Percentiles rank a stretch among this genome's conserved stretches.
Evolutionary conservation across 1,140 invertebrate species (phyloP).

Genomic region (Odontomachus brunneus): DNA sequence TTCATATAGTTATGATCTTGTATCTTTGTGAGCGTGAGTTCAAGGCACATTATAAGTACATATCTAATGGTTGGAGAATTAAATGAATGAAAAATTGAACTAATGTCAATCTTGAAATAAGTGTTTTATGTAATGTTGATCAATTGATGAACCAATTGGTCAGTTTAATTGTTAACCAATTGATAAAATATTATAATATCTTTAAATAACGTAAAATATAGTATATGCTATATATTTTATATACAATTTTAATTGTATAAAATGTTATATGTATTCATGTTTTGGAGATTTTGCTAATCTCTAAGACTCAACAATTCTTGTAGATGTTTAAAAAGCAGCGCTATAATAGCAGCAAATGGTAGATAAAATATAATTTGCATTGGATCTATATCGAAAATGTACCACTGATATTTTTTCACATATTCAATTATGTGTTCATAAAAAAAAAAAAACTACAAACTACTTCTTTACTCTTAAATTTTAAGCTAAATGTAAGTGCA

Average conservation of each 20-base stretch:
- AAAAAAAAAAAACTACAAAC: background rate
- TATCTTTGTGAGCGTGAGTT: background rate
- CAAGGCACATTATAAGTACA: background rate
- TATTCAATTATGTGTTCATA: constrained; percentile 23
- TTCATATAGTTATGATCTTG: background rate
- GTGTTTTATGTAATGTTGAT: too few relatives aligned
- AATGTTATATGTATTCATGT: background rate
- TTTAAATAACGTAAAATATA: too few relatives aligned
- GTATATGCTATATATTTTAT: background rate
- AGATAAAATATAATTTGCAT: background rate
- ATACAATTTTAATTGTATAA: background rate
- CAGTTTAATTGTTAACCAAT: too few relatives aligned
- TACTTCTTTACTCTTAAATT: constrained; percentile 61
- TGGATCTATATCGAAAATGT: background rate
- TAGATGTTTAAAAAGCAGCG: too few relatives aligned
- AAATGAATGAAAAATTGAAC: background rate
- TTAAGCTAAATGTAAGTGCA: constrained; percentile 62
- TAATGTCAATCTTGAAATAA: background rate
- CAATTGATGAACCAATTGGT: too few relatives aligned
- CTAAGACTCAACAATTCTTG: too few relatives aligned
- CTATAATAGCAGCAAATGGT: background rate
- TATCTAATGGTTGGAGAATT: background rate
- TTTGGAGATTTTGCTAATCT: too few relatives aligned
- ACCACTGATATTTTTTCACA: constrained; percentile 14
- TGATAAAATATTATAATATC: too few relatives aligned